Conservation (phyloP, 2,113 vertebrate species). For the Phylloscopus trochiloides region DNA sequence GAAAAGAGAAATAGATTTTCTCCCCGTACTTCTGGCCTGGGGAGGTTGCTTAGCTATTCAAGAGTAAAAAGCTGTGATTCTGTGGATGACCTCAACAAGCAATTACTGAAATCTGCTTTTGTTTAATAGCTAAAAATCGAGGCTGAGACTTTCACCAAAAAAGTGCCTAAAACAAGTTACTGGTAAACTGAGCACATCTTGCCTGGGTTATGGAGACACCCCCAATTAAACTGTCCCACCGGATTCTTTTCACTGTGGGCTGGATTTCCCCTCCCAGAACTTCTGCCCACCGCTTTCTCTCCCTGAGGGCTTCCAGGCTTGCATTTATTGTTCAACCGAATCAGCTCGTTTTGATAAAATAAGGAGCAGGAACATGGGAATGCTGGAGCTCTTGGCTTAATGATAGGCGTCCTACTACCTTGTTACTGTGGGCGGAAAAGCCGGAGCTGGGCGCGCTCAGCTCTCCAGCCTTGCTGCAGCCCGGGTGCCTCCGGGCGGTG, state of each 20-base stretch:
- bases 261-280: not conserved
- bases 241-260: not conserved
- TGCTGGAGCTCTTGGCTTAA: not conserved
- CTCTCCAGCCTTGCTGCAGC: not conserved
- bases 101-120: not conserved
- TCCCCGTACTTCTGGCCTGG: not conserved
- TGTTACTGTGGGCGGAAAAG: fast-evolving
- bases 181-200: not conserved
- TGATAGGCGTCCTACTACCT: fast-evolving
- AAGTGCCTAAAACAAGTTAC: not conserved
- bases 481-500: conserved; percentile 70
- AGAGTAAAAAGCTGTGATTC: not conserved
- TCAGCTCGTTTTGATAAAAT: not conserved
- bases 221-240: not conserved
- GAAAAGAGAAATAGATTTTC: not conserved
- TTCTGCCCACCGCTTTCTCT: not conserved
- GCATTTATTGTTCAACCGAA: not conserved
- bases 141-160: not conserved
- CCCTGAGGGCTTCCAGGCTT: not conserved
- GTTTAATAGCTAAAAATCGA: not conserved
- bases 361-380: not conserved
- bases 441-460: not conserved
- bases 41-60: not conserved
- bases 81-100: not conserved
- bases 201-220: not conserved